Conservation (phyloP, 2,113 vertebrate species). For the Sakesphorus luctuosus region DNA sequence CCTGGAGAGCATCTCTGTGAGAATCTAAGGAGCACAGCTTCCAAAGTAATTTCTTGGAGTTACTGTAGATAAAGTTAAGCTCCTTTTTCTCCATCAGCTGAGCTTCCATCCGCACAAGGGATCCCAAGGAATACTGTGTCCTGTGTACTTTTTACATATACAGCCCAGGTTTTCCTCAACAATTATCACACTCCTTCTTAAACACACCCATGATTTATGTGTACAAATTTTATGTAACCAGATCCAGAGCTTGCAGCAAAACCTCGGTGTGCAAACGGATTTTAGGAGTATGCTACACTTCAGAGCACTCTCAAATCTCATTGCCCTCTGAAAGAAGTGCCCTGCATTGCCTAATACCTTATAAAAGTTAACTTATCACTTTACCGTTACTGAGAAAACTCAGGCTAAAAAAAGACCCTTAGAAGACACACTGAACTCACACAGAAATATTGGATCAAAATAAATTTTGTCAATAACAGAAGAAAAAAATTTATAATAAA, state of each 20-base stretch:
- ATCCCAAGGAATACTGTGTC: not conserved
- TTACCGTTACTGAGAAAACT: not conserved
- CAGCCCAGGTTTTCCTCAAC: not conserved
- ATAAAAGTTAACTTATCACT: not conserved
- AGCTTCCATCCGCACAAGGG: not conserved
- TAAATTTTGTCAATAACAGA: not conserved
- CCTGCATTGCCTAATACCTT: not conserved
- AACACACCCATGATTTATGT: not conserved
- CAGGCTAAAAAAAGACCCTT: not conserved
- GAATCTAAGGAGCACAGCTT: not conserved
- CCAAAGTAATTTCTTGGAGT: not conserved
- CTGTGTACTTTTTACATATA: not conserved
- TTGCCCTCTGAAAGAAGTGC: not conserved
- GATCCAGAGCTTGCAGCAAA: not conserved
- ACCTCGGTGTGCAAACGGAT: not conserved
- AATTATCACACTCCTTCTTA: not conserved
- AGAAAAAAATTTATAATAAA: not conserved
- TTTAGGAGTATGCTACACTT: not conserved
- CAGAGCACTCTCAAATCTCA: not conserved
- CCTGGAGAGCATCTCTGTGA: not conserved
- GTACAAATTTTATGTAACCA: not conserved
- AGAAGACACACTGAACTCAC: not conserved
- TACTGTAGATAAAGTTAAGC: not conserved
- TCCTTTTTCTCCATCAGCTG: not conserved
- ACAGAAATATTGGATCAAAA: not conserved